Base-by-base conservation (phyloP, 2,797 vertebrate genomes). In the Arctocebus calabarensis region DNA sequence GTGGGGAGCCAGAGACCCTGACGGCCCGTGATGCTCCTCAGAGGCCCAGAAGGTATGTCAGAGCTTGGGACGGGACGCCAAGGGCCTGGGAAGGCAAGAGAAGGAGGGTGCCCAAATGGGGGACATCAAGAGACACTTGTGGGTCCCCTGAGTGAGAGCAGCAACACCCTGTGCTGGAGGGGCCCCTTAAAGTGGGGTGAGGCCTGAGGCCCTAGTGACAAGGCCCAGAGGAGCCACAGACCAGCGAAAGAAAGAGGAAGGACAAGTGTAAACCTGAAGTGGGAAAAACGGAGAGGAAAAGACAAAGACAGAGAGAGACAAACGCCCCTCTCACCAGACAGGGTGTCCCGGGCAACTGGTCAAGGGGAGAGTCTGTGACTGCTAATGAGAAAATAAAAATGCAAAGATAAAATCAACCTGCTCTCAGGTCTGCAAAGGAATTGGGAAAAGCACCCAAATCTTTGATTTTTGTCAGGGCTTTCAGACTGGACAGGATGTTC, bases 201-300 rank as follows among this genome's bases (percentile, higher is more conserved):
- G 3, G 4, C 64, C n/a, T 11, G 0, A 4, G 0, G 29, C 74
- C 75, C n/a, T 8, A 0, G 11, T 5, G 32, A 16, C 25, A 23
- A 37, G 19, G 64, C 82, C 19, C 13, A 79, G 48, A 84, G 37
- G 32, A 55, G 22, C 55, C 25, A 3, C n/a, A 55, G 48, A 78
- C 32, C 64, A 4, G 22, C 32, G 25, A 3, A 22, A 40, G 37
- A 73, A n/a, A 14, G 40, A 48, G 20, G 84, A 7, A 71, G 57
- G 17, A 68, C 34, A 70, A 59, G 23, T 17, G 12, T 29, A 17
- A 16, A 22, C 73, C 25, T 59, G 73, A 29, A n/a, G 20, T 34
- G 29, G 40, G 43, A 37, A 32, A 68, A 29, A 59, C n/a, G 57
- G 43, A 45, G 52, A 59, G 52, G 34, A n/a, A 71, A n/a, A 37